These are phyloP conservation scores for Catalaphyllia jardinei DNA, from an alignment of 64 coral and sea anemone genomes.

Conservation along the genomic window DNA sequence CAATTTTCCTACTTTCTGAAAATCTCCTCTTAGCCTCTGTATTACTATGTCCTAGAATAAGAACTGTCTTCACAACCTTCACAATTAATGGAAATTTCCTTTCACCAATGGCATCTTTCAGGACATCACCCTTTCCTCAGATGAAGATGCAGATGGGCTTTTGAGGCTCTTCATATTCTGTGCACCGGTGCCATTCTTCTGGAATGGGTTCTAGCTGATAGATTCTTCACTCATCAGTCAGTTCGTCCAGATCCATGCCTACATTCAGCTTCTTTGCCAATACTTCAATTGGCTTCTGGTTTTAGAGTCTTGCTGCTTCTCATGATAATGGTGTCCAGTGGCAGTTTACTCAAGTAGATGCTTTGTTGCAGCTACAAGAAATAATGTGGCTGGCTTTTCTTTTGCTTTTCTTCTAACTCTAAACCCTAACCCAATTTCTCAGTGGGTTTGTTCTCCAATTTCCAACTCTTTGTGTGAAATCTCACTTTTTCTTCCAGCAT, in stretches of 20 bases:
- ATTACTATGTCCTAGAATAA: no score
- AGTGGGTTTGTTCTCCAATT: conserved; percentile 54
- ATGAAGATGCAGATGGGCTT: no score
- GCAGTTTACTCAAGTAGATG: conserved; percentile 71
- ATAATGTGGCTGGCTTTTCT: conserved; percentile 49
- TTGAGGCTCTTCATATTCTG: no score
- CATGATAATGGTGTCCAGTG: conserved; percentile 59
- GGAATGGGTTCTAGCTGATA: conserved; percentile 76
- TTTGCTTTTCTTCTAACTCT: conserved; percentile 52
- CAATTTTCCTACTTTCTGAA: conserved; percentile 63
- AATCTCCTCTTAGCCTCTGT: conserved; percentile 47
- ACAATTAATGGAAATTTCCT: no score
- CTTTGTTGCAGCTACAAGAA: conserved; percentile 65
- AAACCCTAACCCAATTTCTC: conserved; percentile 34
- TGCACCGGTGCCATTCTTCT: no score
- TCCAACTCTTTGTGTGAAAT: conserved; percentile 47
- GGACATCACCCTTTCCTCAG: no score
- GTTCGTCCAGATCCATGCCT: conserved; percentile 44
- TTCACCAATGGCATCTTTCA: no score
- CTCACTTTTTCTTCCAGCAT: no score
- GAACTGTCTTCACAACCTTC: no score
- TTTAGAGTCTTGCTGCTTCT: conserved; percentile 40
- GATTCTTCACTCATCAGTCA: conserved; percentile 67
- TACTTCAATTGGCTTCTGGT: conserved; percentile 53
- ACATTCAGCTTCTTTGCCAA: conserved; percentile 58